phyloP scores from a whole-genome alignment of 2,113 vertebrate genomes.

The Piaya cayana region DNA sequence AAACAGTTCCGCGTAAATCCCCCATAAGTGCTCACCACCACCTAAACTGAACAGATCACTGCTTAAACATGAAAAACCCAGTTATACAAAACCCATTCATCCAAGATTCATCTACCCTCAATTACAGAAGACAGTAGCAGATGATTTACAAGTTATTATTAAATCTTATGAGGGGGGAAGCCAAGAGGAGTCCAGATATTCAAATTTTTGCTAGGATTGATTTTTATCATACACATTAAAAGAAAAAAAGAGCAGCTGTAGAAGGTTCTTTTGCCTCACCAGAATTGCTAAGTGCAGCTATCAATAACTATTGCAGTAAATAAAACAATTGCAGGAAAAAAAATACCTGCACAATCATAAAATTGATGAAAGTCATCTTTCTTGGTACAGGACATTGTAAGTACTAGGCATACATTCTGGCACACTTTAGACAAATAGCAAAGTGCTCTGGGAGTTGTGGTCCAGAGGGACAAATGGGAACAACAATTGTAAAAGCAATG shows the following conservation, averaged over 20 bases:
- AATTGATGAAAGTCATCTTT: neutral
- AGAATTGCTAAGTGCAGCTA: slow-evolving; percentile 5
- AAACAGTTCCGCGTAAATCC: neutral
- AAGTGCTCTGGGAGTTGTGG: neutral
- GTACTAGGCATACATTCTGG: neutral
- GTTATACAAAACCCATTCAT: neutral
- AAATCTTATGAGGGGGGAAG: neutral
- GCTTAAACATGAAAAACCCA: neutral
- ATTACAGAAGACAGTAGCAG: slow-evolving; percentile 30
- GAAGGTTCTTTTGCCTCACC: neutral
- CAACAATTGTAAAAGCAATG: neutral
- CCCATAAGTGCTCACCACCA: rapidly evolving
- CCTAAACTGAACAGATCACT: neutral
- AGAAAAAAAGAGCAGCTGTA: neutral
- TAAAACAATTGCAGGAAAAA: slow-evolving; percentile 17
- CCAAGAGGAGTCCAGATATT: slow-evolving; percentile 17
- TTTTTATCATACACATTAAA: neutral
- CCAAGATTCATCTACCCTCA: neutral
- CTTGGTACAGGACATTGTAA: neutral
- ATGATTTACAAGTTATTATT: slow-evolving; percentile 41
- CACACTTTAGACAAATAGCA: neutral
- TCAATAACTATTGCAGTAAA: slow-evolving; percentile 34
- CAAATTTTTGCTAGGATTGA: neutral
- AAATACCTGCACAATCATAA: slow-evolving; percentile 37
- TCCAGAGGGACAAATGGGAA: neutral